phyloP scores from a whole-genome alignment of 2,888 invertebrate species.

The Portevinia maculata region DNA sequence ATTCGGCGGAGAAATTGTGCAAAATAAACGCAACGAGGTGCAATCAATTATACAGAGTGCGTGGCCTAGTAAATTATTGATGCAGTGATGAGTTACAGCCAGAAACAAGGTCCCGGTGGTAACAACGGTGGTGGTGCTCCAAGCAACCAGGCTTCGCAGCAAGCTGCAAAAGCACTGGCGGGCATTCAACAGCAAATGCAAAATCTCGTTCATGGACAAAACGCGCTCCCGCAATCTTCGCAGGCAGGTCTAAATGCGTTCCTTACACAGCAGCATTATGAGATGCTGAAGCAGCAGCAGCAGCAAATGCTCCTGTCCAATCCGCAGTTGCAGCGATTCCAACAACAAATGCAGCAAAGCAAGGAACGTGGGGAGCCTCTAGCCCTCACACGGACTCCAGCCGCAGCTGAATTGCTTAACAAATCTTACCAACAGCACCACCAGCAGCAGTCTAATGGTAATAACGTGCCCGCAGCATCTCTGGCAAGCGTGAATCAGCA shows the following conservation, averaged over 20 bases:
- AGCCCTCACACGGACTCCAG: slow-evolving; percentile 79
- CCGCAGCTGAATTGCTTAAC: slow-evolving; percentile 78
- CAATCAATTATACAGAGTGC: slow-evolving; percentile 31
- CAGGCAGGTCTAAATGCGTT: slow-evolving; percentile 77
- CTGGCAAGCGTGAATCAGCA: slow-evolving; percentile 76
- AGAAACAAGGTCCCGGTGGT: slow-evolving; percentile 77
- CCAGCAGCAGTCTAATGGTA: slow-evolving; percentile 79
- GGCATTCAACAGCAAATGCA: slow-evolving; percentile 80
- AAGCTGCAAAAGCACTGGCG: slow-evolving; percentile 78
- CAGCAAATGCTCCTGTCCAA: slow-evolving; percentile 76
- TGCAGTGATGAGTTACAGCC: slow-evolving; percentile 77
- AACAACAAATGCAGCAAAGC: slow-evolving; percentile 78
- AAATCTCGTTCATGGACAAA: slow-evolving; percentile 78
- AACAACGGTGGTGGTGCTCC: slow-evolving; percentile 76
- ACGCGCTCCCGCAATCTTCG: slow-evolving; percentile 77
- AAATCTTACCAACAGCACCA: slow-evolving; percentile 78
- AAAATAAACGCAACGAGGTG: slow-evolving; percentile 53
- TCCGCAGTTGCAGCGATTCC: slow-evolving; percentile 77
- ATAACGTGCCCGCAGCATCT: slow-evolving; percentile 75
- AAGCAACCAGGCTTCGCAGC: slow-evolving; percentile 76
- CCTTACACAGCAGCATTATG: slow-evolving; percentile 78
- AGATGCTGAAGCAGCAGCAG: slow-evolving; percentile 77
- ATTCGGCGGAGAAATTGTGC: slow-evolving; percentile 15
- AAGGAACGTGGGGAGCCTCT: slow-evolving; percentile 78
- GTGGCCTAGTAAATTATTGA: slow-evolving; percentile 45